Percentiles rank a stretch among this genome's conserved stretches.
phyloP scores from a whole-genome alignment of 2,888 invertebrate species.

The Geophilus truncorum region DNA sequence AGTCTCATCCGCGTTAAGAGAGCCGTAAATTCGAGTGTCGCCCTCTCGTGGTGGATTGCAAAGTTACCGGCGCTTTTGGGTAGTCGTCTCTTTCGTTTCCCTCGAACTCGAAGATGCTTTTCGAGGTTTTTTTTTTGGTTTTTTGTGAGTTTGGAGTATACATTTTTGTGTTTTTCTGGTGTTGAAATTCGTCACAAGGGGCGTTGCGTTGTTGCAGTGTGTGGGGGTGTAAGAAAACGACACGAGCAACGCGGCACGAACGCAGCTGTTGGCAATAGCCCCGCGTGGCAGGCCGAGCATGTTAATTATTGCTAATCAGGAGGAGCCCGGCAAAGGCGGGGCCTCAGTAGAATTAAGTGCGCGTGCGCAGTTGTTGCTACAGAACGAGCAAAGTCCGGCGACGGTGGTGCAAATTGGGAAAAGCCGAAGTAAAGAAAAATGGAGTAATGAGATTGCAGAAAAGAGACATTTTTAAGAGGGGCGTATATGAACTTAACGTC shows the following conservation, averaged over 20 bases:
- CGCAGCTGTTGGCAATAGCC: slow-evolving; percentile 9
- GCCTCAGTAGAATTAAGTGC: neutral
- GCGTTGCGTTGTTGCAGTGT: neutral
- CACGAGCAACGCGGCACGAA: slow-evolving; percentile 1
- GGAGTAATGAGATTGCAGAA: no score
- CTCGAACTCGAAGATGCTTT: no score
- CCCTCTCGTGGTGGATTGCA: no score
- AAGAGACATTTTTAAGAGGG: no score
- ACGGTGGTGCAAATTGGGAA: neutral
- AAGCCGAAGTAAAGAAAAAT: neutral
- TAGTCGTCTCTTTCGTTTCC: no score
- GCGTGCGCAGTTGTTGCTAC: neutral
- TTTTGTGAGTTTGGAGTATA: no score
- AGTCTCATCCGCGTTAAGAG: neutral
- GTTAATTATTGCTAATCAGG: slow-evolving; percentile 13
- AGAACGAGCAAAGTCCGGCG: neutral
- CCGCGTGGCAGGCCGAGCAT: slow-evolving; percentile 13
- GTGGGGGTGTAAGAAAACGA: neutral
- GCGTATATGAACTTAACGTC: no score
- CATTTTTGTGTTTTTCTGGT: no score
- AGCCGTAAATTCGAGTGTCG: neutral
- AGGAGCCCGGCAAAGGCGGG: slow-evolving; percentile 2
- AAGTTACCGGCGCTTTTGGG: no score
- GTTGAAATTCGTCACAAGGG: no score
- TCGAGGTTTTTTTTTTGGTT: no score